Evolutionary conservation across 2,888 invertebrate species (phyloP).

Genomic region (Stenotaenia linearis): DNA sequence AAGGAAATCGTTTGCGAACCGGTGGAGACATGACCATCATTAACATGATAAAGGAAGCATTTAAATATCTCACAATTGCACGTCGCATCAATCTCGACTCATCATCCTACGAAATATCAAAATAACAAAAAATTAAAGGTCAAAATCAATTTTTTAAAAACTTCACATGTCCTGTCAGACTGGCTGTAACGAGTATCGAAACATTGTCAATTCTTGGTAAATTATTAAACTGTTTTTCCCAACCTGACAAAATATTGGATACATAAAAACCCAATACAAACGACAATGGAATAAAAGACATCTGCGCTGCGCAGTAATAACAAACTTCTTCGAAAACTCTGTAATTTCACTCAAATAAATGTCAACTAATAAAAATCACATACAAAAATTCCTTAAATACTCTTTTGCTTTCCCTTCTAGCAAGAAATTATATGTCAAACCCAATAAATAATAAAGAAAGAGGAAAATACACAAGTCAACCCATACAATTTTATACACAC

Average conservation of each 20-base stretch:
- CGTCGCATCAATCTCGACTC: constrained; percentile 74
- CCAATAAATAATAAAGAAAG: constrained; percentile 69
- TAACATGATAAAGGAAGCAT: constrained; percentile 80
- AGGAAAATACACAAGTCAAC: constrained; percentile 76
- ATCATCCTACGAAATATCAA: constrained; percentile 56
- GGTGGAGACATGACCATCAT: constrained; percentile 78
- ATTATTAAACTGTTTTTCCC: constrained; percentile 83
- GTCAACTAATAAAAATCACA: constrained; percentile 24
- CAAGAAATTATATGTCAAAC: constrained; percentile 66
- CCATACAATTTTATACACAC: constrained; percentile 92
- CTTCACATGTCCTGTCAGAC: constrained; percentile 73
- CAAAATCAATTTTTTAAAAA: background rate
- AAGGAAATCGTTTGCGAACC: constrained; percentile 83
- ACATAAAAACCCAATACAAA: constrained; percentile 94
- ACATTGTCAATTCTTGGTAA: constrained; percentile 84
- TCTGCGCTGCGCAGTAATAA: constrained; percentile 77
- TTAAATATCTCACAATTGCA: constrained; percentile 76
- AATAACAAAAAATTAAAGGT: background rate
- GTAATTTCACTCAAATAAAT: constrained; percentile 36
- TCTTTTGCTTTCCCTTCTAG: constrained; percentile 62
- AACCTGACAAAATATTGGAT: constrained; percentile 82
- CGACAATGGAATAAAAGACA: constrained; percentile 83
- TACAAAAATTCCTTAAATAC: constrained; percentile 48
- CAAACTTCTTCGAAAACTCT: constrained; percentile 77
- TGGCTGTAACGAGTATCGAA: constrained; percentile 78